These are phyloP conservation scores for Serinus canaria DNA, from an alignment of 2,113 vertebrate genomes.

Conservation along the genomic window DNA sequence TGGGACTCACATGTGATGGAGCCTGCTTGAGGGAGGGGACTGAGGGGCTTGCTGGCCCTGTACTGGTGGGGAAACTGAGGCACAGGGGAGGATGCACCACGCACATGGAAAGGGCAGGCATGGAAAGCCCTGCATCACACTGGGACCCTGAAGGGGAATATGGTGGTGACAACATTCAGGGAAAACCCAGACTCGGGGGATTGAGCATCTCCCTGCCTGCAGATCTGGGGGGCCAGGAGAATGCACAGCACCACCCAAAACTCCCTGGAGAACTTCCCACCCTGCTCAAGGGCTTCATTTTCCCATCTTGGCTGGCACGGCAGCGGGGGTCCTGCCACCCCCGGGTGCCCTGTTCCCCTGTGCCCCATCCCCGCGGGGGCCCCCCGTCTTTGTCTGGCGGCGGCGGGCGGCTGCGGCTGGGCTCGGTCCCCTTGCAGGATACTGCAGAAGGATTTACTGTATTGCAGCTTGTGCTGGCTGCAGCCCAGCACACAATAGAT, in stretches of 20 bases:
- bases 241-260: neutral
- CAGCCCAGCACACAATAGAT: conserved; percentile 64
- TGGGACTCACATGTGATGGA: neutral
- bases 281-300: neutral
- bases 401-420: conserved; percentile 44
- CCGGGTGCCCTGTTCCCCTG: neutral
- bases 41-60: neutral
- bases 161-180: neutral
- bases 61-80: conserved; percentile 32
- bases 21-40: neutral
- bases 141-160: neutral
- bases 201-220: accelerated
- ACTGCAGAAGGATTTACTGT: conserved; percentile 69
- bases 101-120: neutral
- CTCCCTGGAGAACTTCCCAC: conserved; percentile 14
- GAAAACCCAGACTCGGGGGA: neutral
- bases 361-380: neutral
- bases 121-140: accelerated
- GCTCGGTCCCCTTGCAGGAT: conserved; percentile 56
- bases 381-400: conserved; percentile 47
- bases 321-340: neutral
- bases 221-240: neutral
- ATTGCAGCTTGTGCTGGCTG: conserved; percentile 65
- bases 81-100: neutral
- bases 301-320: accelerated